A percentile compares a stretch with the other conserved stretches of the same genome.
phyloP scores from a whole-genome alignment of 2,888 invertebrate genomes.

The Torymus auratus region DNA sequence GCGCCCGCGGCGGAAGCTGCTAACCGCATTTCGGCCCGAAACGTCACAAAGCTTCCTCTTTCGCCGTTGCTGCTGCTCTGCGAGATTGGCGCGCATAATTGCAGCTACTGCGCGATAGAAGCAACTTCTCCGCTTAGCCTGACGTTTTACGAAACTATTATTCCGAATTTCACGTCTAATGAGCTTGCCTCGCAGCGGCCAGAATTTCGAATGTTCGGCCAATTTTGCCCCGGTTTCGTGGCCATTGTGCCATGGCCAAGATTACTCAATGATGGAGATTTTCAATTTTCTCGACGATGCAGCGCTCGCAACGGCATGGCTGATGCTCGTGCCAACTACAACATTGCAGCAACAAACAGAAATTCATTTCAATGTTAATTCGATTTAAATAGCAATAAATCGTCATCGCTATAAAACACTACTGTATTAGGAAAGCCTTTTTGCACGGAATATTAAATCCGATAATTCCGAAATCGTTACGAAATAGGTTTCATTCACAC shows the following conservation, averaged over 20 bases:
- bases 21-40: constrained; percentile 22
- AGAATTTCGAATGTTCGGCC: constrained; percentile 31
- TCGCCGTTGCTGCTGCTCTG: neutral
- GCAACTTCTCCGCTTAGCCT: neutral
- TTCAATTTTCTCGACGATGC: neutral
- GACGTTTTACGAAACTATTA: constrained; percentile 45
- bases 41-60: constrained; percentile 17
- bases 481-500: too few species aligned
- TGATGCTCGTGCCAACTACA: too few species aligned
- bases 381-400: too few species aligned
- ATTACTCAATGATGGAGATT: neutral
- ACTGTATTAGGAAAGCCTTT: too few species aligned
- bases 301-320: too few species aligned
- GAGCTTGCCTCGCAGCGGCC: constrained; percentile 29
- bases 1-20: neutral
- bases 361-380: too few species aligned
- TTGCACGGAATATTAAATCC: too few species aligned
- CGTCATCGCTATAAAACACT: too few species aligned
- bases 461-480: too few species aligned
- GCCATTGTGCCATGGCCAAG: neutral
- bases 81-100: constrained; percentile 17
- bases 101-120: constrained; percentile 3
- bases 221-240: neutral
- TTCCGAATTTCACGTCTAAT: constrained; percentile 30
- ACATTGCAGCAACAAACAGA: too few species aligned